phyloP scores from a whole-genome alignment of 2,888 invertebrate species.

The Drosophila mayaguana region DNA sequence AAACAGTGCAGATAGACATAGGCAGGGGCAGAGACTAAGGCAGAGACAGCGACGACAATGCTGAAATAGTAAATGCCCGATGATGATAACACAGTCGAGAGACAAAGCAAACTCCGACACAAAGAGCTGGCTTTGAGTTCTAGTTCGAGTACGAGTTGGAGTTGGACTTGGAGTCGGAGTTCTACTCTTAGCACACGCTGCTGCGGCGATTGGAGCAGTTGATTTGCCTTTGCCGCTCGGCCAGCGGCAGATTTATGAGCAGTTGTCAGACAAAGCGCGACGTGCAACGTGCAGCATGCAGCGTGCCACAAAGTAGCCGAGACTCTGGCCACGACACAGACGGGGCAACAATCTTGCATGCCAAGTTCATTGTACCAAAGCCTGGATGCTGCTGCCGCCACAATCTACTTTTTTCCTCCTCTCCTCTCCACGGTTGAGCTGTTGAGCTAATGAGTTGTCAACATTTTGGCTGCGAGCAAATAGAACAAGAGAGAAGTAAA shows the following conservation, averaged over 20 bases:
- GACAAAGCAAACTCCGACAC: conserved; percentile 65
- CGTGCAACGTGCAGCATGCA: conserved; percentile 16
- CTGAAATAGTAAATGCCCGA: conserved; percentile 69
- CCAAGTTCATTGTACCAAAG: conserved; percentile 53
- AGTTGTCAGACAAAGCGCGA: conserved; percentile 56
- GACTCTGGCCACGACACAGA: conserved; percentile 36
- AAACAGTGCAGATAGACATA: not conserved
- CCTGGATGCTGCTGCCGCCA: conserved; percentile 14
- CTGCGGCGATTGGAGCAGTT: conserved; percentile 17
- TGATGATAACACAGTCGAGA: conserved; percentile 66
- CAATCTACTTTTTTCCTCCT: not conserved
- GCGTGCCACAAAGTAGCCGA: conserved; percentile 37
- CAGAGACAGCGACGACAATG: conserved; percentile 19
- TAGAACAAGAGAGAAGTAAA: conserved; percentile 24
- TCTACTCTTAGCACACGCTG: conserved; percentile 27
- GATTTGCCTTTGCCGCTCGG: conserved; percentile 22
- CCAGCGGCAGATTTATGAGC: conserved; percentile 71
- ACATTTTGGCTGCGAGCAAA: conserved; percentile 53
- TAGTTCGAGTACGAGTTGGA: conserved; percentile 2
- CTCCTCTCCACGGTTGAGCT: conserved; percentile 15
- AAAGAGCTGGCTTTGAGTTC: conserved; percentile 47
- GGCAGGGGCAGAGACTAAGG: not conserved
- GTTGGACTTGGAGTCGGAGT: conserved; percentile 3
- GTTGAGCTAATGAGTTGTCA: conserved; percentile 71
- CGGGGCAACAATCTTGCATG: conserved; percentile 47